A percentile compares a stretch with the other conserved stretches of the same genome.
Evolutionary conservation across 2,888 invertebrate species (phyloP).

Genomic region (Embidobia sp.): DNA sequence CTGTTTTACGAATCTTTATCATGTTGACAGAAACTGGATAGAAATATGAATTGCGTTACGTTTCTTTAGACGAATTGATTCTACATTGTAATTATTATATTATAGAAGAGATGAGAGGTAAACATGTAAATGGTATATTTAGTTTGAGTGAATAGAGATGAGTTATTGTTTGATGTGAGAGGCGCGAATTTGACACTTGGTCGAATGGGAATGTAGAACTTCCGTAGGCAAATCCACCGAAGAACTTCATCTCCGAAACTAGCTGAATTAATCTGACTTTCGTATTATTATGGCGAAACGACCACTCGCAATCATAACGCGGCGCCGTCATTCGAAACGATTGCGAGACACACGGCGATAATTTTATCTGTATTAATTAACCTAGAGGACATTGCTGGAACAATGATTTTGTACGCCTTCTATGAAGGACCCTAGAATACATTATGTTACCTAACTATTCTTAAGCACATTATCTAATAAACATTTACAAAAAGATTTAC

Average conservation of each 20-base stretch:
- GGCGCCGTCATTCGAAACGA: constrained; percentile 45
- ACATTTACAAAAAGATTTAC: constrained; percentile 76
- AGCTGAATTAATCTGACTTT: constrained; percentile 61
- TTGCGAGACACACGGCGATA: constrained; percentile 70
- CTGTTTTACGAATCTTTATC: constrained; percentile 62
- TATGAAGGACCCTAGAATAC: constrained; percentile 79
- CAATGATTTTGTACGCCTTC: constrained; percentile 80
- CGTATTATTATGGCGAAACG: constrained; percentile 48
- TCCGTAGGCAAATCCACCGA: constrained; percentile 49
- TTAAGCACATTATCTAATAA: constrained; percentile 79
- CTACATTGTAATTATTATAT: constrained; percentile 28
- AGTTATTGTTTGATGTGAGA: constrained; percentile 43
- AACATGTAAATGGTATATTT: constrained; percentile 34
- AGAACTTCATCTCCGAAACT: constrained; percentile 60
- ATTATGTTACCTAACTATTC: constrained; percentile 78
- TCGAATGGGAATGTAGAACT: constrained; percentile 55
- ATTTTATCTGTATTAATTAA: constrained; percentile 77
- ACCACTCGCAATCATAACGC: constrained; percentile 51
- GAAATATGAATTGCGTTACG: constrained; percentile 56
- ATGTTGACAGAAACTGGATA: constrained; percentile 59
- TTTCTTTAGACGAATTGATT: constrained; percentile 47
- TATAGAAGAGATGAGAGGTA: constrained; percentile 20
- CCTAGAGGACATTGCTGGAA: constrained; percentile 79
- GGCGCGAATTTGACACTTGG: constrained; percentile 50
- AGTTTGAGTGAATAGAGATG: constrained; percentile 31